Percentiles rank a stretch among this genome's conserved stretches.
Evolutionary conservation across 2,888 invertebrate genomes (phyloP).

Genomic region (Amphipoea oculea): DNA sequence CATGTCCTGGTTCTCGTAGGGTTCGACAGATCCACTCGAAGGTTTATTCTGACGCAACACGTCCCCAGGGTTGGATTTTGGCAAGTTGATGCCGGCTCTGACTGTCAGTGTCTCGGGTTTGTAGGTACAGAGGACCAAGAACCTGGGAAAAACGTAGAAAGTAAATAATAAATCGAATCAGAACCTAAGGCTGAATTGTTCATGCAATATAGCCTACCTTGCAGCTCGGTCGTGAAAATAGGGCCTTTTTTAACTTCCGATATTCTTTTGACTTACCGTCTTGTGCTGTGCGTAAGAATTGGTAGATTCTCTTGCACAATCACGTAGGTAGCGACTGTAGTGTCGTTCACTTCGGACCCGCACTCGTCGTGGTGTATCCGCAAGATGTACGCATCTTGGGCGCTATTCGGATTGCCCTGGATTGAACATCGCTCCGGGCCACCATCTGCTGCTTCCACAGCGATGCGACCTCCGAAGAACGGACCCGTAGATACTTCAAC

Average conservation of each 20-base stretch:
- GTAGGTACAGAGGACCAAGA: conserved; percentile 95
- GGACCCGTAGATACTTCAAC: conserved; percentile 96
- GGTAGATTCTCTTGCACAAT: conserved; percentile 96
- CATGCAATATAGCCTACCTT: background rate
- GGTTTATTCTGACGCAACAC: conserved; percentile 85
- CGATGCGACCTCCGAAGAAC: conserved; percentile 94
- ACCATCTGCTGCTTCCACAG: conserved; percentile 93
- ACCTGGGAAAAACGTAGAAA: conserved; percentile 85
- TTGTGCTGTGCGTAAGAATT: conserved; percentile 95
- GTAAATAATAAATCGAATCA: background rate
- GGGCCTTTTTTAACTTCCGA: background rate
- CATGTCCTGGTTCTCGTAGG: conserved; percentile 82
- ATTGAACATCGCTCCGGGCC: conserved; percentile 93
- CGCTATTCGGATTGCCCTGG: conserved; percentile 93
- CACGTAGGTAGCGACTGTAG: conserved; percentile 95
- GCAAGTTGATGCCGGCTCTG: conserved; percentile 94
- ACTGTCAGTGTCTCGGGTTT: conserved; percentile 96
- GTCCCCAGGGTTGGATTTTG: conserved; percentile 90
- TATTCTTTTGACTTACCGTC: conserved; percentile 85
- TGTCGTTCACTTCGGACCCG: conserved; percentile 94
- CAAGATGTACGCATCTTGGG: conserved; percentile 93
- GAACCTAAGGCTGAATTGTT: too few species aligned
- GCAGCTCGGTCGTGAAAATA: background rate
- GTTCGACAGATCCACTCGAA: conserved; percentile 84
- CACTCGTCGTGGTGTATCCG: conserved; percentile 94